Evolutionary conservation across 2,888 invertebrate species (phyloP).

Genomic region (Aleiodes alternator): DNA sequence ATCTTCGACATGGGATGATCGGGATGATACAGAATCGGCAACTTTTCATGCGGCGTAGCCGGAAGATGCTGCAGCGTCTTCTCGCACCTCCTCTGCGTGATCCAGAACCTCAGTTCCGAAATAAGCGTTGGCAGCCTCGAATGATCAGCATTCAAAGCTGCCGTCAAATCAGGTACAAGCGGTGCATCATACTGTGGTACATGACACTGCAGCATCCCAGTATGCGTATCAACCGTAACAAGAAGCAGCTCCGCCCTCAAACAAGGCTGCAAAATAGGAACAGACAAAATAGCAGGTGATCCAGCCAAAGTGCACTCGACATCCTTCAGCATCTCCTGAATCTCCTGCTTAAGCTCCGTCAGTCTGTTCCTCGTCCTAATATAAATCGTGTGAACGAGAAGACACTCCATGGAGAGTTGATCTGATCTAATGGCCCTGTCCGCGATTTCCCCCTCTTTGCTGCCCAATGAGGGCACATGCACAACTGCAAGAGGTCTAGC

Average conservation of each 20-base stretch:
- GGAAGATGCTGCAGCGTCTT: constrained; percentile 96
- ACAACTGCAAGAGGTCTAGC: constrained; percentile 85
- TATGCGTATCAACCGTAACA: constrained; percentile 95
- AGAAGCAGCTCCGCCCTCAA: constrained; percentile 93
- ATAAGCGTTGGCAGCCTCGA: constrained; percentile 81
- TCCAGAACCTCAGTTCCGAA: constrained; percentile 89
- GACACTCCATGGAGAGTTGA: constrained; percentile 94
- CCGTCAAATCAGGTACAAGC: constrained; percentile 87
- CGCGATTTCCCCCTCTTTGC: constrained; percentile 83
- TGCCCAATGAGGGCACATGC: constrained; percentile 82
- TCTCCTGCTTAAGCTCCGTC: constrained; percentile 86
- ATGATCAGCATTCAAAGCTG: constrained; percentile 86
- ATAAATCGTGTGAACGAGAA: constrained; percentile 96
- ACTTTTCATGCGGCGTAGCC: constrained; percentile 88
- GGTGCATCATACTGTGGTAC: constrained; percentile 92
- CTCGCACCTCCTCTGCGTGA: constrained; percentile 93
- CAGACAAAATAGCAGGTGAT: constrained; percentile 93
- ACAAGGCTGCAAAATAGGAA: constrained; percentile 92
- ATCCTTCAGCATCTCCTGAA: constrained; percentile 83
- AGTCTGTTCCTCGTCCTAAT: constrained; percentile 91
- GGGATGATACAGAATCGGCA: constrained; percentile 88
- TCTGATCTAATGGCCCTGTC: constrained; percentile 90
- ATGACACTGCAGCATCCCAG: constrained; percentile 93
- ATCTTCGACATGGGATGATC: constrained; percentile 87
- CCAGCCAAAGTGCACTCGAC: constrained; percentile 89